Evolutionary conservation across 2,113 vertebrate genomes (phyloP).

Genomic region (Leptobrachium leishanense): DNA sequence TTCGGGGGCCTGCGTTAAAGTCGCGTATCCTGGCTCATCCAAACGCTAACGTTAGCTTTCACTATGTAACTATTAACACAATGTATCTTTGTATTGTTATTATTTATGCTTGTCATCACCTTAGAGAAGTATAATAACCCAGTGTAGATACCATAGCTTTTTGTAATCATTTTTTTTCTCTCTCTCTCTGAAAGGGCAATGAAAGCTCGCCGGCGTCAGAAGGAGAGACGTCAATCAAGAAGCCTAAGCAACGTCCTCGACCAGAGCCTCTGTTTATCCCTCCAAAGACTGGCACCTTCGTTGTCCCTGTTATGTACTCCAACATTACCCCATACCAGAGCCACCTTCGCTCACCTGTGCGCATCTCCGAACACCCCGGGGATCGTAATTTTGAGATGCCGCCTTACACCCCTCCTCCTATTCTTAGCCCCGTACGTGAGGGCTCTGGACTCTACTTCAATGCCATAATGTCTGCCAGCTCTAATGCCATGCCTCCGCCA

Average conservation of each 20-base stretch:
- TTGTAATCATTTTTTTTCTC: no score
- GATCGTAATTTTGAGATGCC: conserved; percentile 83
- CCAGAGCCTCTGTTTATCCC: conserved; percentile 97
- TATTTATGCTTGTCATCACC: no score
- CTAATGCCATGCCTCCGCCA: conserved; percentile 78
- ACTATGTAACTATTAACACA: no score
- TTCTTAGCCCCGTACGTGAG: conserved; percentile 95
- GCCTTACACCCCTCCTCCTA: conserved; percentile 94
- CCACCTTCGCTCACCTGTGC: conserved; percentile 92
- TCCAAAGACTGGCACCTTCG: conserved; percentile 87
- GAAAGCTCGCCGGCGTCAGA: conserved; percentile 71
- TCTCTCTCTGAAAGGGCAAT: not conserved
- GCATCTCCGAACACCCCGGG: conserved; percentile 80
- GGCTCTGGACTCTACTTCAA: conserved; percentile 97
- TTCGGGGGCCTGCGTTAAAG: no score
- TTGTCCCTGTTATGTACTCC: conserved; percentile 88
- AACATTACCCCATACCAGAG: conserved; percentile 94
- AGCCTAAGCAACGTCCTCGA: conserved; percentile 87
- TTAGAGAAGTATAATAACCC: no score
- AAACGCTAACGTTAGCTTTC: no score
- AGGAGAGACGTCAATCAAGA: conserved; percentile 72
- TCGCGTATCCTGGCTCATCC: no score
- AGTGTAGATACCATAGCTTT: no score
- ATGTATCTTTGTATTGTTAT: no score
- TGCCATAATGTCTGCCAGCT: conserved; percentile 83